Percentiles rank a stretch among this genome's conserved stretches.
Conservation (phyloP, 1,140 invertebrate genomes). For the Heterodera carotae region DNA sequence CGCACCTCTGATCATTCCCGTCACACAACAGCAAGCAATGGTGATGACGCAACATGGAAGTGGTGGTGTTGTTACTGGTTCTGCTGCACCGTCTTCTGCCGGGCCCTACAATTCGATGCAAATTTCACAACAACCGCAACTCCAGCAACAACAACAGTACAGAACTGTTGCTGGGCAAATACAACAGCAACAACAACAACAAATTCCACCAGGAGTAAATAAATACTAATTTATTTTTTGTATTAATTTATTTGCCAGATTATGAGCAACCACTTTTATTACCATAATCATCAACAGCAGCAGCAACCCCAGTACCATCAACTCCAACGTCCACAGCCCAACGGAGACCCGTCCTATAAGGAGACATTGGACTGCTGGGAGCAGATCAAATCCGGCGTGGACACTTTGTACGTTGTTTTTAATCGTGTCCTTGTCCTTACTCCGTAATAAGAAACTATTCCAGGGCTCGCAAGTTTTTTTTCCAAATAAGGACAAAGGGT, state of each 20-base stretch:
- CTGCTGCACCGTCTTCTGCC: background rate
- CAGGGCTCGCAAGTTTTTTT: too few species aligned
- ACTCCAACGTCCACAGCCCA: background rate
- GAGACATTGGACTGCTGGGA: slow-evolving; percentile 32
- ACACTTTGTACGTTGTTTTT: background rate
- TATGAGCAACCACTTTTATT: background rate
- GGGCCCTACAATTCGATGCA: background rate
- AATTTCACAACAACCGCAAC: background rate
- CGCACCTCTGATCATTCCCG: background rate
- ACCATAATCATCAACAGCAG: slow-evolving; percentile 1
- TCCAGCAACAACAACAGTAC: background rate
- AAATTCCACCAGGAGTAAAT: background rate
- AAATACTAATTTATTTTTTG: background rate
- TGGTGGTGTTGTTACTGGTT: background rate
- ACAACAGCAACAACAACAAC: background rate
- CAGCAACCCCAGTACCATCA: slow-evolving; percentile 4
- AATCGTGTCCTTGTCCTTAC: too few species aligned
- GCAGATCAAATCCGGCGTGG: slow-evolving; percentile 29
- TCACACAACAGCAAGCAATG: background rate
- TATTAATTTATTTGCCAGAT: background rate
- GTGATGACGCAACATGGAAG: background rate
- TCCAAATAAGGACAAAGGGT: too few species aligned
- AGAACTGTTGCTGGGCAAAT: background rate
- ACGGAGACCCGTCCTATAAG: slow-evolving; percentile 5
- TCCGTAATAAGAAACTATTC: too few species aligned